Conservation (phyloP, 1,140 invertebrate species). For the Psix sp. region DNA sequence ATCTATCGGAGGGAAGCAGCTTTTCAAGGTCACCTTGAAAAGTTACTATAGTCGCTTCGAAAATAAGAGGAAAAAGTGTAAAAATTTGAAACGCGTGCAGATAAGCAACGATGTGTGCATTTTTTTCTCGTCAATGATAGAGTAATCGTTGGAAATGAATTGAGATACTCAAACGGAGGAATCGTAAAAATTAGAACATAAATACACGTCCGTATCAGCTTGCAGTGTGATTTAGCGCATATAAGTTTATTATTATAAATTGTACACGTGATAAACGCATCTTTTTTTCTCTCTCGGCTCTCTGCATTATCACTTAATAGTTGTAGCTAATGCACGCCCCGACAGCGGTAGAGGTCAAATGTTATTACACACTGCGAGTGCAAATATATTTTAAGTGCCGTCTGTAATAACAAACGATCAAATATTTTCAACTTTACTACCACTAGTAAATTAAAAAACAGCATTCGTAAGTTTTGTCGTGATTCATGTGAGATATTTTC, state of each 20-base stretch:
- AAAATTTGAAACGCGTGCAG: background rate
- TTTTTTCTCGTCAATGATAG: conserved; percentile 5
- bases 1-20: no score
- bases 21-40: no score
- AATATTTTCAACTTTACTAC: conserved; percentile 22
- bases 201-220: conserved; percentile 43
- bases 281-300: conserved; percentile 22
- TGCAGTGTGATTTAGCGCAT: conserved; percentile 33
- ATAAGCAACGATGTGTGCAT: background rate
- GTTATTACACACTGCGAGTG: conserved; percentile 53
- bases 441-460: no score
- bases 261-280: conserved; percentile 36
- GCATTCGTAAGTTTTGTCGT: no score
- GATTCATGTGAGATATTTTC: no score
- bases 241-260: conserved; percentile 54
- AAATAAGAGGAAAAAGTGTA: background rate
- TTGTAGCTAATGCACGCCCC: conserved; percentile 56
- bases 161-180: conserved; percentile 9
- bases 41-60: no score
- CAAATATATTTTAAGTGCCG: conserved; percentile 54
- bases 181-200: conserved; percentile 44
- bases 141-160: conserved; percentile 30
- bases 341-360: conserved; percentile 59
- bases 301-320: conserved; percentile 54
- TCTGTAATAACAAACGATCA: conserved; percentile 38